Percentiles rank a stretch among this genome's conserved stretches.
Evolutionary conservation across 2,888 invertebrate species (phyloP).

Genomic region (Nipponacmea schrenckii): DNA sequence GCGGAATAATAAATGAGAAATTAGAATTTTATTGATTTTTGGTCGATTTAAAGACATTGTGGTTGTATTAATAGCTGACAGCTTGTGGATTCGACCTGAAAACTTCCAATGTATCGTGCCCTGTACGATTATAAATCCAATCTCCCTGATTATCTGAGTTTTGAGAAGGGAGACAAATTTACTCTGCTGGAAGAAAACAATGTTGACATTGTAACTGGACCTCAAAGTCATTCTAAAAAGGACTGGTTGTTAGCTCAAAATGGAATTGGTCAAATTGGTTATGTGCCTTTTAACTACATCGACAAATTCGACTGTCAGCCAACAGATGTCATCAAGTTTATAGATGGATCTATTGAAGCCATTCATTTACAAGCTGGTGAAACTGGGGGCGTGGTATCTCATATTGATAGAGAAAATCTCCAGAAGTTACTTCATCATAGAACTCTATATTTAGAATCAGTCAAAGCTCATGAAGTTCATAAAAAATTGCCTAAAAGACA

Average conservation of each 20-base stretch:
- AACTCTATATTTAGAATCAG: background rate
- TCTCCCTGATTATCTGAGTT: constrained; percentile 44
- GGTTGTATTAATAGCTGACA: too few relatives aligned
- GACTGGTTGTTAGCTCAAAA: constrained; percentile 58
- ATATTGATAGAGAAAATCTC: constrained; percentile 49
- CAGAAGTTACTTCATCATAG: background rate
- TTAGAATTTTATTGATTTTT: too few relatives aligned
- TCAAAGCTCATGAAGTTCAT: background rate
- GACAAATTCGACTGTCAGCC: constrained; percentile 39
- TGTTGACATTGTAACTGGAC: background rate
- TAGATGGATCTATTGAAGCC: constrained; percentile 61
- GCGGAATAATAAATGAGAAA: too few relatives aligned
- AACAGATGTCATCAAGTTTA: constrained; percentile 55
- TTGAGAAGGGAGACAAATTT: constrained; percentile 51
- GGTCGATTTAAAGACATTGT: too few relatives aligned
- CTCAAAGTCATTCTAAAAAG: constrained; percentile 23
- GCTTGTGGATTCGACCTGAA: too few relatives aligned
- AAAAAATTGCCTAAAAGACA: background rate
- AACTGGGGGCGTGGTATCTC: constrained; percentile 42
- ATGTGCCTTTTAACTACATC: constrained; percentile 53
- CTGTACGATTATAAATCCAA: constrained; percentile 51
- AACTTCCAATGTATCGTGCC: constrained; percentile 49
- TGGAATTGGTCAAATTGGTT: constrained; percentile 56
- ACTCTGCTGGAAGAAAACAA: constrained; percentile 41
- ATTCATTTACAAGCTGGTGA: constrained; percentile 55